Base-by-base conservation (phyloP, 1,140 invertebrate species). In the Lineus longissimus region DNA sequence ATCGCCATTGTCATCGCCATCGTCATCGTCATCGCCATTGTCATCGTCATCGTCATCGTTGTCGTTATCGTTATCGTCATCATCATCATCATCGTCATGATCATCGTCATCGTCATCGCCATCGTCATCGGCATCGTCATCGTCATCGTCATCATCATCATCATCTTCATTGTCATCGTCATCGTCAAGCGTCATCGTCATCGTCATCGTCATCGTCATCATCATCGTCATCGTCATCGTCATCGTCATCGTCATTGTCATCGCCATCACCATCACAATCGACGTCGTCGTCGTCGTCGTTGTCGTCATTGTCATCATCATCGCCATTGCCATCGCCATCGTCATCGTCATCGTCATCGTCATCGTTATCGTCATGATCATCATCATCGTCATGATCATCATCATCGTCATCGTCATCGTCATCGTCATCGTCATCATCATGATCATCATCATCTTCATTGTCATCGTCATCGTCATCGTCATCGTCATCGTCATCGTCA, bases 1-100 rank as follows among this genome's bases (percentile, higher is more conserved):
- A 55, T 55, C 51, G 33, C 9, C 29, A 57, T 57, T n/a, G 33
- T 29, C 55, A 57, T 15, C 55, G 17, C 15, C 29, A 57, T 57
- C 23, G 33, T 30, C 19, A 56, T 29, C 19, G 55, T 22, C 22
- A 56, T 29, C 55, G 17, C 2, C 55, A 22, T 43, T n/a, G 40
- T 43, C 40, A 43, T n/a, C 40, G 40, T 43, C 40, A 43, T 43
- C 40, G 40, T 56, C 55, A 29, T 30, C 29, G 29, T n/a, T 31
- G 17, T 29, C 2, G 17, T 7, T 31, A 57, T 57, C 55, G 33
- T 57, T 11, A 15, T 57, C 55, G 33, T 57, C 55, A 57, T 27
- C 23, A 19, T 23, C 55, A n/a, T 57, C 55, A 19, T 57, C 55
- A n/a, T n/a, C n/a, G n/a, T n/a, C n/a, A n/a, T n/a, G n/a, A n/a